These are phyloP conservation scores for Drosophila pandora DNA, from an alignment of 1,140 invertebrate genomes.

Conservation along the genomic window DNA sequence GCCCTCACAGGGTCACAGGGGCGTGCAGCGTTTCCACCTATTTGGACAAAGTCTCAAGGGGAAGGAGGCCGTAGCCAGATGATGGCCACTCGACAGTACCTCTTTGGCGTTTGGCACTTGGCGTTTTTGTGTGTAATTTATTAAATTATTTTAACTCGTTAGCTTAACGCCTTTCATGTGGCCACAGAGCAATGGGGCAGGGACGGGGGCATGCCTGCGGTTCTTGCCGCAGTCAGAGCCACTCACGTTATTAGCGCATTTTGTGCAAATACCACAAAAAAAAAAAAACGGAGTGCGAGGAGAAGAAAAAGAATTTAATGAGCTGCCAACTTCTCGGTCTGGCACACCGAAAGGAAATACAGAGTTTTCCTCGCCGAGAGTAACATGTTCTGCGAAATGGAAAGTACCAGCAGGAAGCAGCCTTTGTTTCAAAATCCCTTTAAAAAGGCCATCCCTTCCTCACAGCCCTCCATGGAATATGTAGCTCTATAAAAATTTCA, in stretches of 20 bases:
- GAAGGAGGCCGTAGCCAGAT: conserved; percentile 1
- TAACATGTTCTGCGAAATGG: too few relatives aligned
- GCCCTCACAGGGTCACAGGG: conserved; percentile 75
- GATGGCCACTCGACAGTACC: conserved; percentile 49
- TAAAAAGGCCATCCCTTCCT: too few relatives aligned
- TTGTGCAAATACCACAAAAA: conserved; percentile 60
- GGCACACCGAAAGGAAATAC: conserved; percentile 13
- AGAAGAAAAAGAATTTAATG: conserved; percentile 56
- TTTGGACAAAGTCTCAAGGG: conserved; percentile 32
- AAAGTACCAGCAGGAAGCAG: too few relatives aligned
- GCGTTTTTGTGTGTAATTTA: conserved; percentile 65
- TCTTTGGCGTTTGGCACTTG: conserved; percentile 54
- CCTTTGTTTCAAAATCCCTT: too few relatives aligned
- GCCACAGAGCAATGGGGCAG: conserved; percentile 11
- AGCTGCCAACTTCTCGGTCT: conserved; percentile 25
- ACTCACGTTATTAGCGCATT: conserved; percentile 70
- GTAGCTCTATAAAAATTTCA: not conserved
- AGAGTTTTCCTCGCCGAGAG: not conserved
- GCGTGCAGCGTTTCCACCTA: conserved; percentile 60
- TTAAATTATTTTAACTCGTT: conserved; percentile 79
- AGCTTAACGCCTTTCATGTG: conserved; percentile 55
- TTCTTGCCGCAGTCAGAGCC: conserved; percentile 9
- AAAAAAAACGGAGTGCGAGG: conserved; percentile 10
- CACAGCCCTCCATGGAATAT: too few relatives aligned
- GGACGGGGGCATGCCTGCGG: conserved; percentile 3